Evolutionary conservation across 2,888 invertebrate genomes (phyloP).

Genomic region (Saturnia japonica): DNA sequence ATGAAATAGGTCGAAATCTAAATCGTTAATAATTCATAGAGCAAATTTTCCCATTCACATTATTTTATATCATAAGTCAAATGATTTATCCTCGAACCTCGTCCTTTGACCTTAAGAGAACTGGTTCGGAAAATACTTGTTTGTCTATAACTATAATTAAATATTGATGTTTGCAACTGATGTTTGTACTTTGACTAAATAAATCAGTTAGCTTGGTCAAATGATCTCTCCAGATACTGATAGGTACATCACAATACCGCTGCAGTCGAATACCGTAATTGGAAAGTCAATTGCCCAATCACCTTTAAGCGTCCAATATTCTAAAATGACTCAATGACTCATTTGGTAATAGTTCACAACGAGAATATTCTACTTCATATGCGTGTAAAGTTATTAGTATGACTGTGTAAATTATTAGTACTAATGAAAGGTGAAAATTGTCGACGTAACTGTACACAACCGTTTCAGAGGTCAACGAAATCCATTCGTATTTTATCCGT

Average conservation of each 20-base stretch:
- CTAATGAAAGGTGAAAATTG: slow-evolving; percentile 29
- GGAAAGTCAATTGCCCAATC: background rate
- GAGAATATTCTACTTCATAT: background rate
- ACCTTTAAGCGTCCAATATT: background rate
- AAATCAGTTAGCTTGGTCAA: background rate
- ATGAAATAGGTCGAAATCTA: background rate
- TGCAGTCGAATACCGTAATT: background rate
- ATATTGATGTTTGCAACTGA: background rate
- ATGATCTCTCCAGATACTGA: background rate
- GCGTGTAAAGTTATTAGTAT: slow-evolving; percentile 4
- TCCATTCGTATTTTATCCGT: background rate
- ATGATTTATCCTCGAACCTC: background rate
- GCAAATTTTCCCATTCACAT: background rate
- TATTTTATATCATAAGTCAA: background rate
- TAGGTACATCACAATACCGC: background rate
- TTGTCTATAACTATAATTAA: background rate
- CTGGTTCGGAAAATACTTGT: background rate
- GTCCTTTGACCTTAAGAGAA: background rate
- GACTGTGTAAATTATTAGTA: slow-evolving; percentile 4
- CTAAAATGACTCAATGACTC: slow-evolving; percentile 1
- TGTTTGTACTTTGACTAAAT: background rate
- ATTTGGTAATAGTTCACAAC: background rate
- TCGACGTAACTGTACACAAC: slow-evolving; percentile 37
- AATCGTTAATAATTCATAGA: background rate
- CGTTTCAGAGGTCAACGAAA: slow-evolving; percentile 34